Conservation (phyloP, 2,113 vertebrate species). For the Pseudorectes ferrugineus region DNA sequence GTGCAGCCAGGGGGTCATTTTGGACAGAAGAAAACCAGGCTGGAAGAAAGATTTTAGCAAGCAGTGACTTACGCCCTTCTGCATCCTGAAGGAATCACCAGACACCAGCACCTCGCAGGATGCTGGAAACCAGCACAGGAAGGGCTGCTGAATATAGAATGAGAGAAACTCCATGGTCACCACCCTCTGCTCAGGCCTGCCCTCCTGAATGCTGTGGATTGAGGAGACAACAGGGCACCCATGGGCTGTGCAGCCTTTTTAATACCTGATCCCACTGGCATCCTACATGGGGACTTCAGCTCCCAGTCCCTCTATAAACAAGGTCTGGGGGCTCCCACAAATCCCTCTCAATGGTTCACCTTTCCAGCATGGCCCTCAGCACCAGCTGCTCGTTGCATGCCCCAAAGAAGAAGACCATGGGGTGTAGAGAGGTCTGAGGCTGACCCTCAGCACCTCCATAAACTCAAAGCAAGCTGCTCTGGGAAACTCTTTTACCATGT, state of each 20-base stretch:
- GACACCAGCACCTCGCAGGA: not conserved
- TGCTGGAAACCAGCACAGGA: not conserved
- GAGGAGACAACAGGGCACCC: not conserved
- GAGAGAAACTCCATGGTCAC: not conserved
- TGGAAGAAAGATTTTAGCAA: not conserved
- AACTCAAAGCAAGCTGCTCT: not conserved
- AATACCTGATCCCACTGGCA: not conserved
- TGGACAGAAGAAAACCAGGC: not conserved
- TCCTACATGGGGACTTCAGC: not conserved
- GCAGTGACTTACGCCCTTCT: not conserved
- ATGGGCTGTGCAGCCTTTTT: not conserved
- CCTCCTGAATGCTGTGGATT: not conserved
- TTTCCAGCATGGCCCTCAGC: not conserved
- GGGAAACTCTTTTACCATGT: not conserved
- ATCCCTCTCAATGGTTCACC: not conserved
- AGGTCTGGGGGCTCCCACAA: not conserved
- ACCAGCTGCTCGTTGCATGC: accelerated
- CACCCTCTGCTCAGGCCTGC: not conserved
- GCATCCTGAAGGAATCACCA: not conserved
- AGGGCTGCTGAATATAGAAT: not conserved
- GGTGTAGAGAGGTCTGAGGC: not conserved
- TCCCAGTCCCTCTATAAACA: not conserved
- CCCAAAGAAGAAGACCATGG: accelerated
- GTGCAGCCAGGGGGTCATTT: not conserved
- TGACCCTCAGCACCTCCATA: not conserved